Evolutionary conservation across 2,113 vertebrate genomes (phyloP), one percentile per base, ranked within the genome.

Genomic region (Pachypanchax playfairii): DNA sequence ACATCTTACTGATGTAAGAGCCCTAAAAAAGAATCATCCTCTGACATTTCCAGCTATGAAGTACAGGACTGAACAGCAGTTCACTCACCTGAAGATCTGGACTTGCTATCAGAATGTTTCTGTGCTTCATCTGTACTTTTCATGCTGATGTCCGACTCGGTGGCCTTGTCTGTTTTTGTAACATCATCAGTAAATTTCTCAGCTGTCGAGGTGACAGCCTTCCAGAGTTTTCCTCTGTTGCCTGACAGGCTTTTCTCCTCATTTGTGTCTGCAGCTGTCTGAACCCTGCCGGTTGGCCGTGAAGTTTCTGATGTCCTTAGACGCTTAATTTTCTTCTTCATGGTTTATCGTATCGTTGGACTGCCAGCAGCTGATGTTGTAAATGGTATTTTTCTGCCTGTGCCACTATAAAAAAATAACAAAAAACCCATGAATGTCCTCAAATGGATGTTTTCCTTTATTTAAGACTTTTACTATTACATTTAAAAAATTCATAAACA

Each of bases 261-360:
- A 4, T 24, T 2, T 26, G 39, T 6, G 0, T 39, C 57, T 17
- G 11, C 61, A 1, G 41, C 24, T 11, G 42, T 67, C 73, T 62
- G 70, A 18, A 75, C 51, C 55, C 52, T 35, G 72, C 71, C 24
- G 35, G 22, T 42, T 39, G 48, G 68, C 6, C 43, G 41, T 2
- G 64, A 70, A 0, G 74, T 46, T 7, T 87, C 90, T 20, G 87
- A 57, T 29, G 91, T 86, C 62, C 84, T 91, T 0, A 82, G 85
- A 14, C 89, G 86, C 35, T 90, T 88, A 75, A 86, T 89, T 68
- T 91, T 92, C 80, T 92, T 94, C 92, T 93, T 91, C 84, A 88
- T 88, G 5, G 13, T 54, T 65, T 56, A 6, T 18, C 20, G 3
- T 47, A 3, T 9, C n/a, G 5, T 26, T 35, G 14, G 38, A 39